A percentile compares a stretch with the other conserved stretches of the same genome.
phyloP scores from a whole-genome alignment of 2,888 invertebrate species.

The Ethmia dodecea region DNA sequence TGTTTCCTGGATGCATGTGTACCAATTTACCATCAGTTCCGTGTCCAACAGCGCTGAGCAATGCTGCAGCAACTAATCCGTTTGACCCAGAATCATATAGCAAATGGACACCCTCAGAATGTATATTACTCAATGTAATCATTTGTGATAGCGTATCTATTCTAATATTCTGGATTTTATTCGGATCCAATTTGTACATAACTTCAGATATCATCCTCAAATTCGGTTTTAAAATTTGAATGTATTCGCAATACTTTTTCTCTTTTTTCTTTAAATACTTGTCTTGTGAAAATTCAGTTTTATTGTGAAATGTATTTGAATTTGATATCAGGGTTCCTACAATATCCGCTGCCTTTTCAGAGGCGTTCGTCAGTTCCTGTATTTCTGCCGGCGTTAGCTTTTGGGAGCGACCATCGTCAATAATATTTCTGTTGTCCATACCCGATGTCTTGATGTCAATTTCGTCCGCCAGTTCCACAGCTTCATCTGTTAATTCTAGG shows the following conservation, averaged over 20 bases:
- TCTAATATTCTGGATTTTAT: conserved; percentile 86
- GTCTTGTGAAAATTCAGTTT: conserved; percentile 95
- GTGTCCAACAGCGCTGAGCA: conserved; percentile 86
- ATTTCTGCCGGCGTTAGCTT: conserved; percentile 90
- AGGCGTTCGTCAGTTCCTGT: conserved; percentile 84
- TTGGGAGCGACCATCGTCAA: conserved; percentile 89
- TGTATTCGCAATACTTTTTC: conserved; percentile 92
- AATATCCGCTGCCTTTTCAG: conserved; percentile 88
- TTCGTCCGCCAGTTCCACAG: conserved; percentile 72
- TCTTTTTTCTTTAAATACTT: conserved; percentile 97
- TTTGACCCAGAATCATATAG: conserved; percentile 93
- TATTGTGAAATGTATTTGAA: conserved; percentile 92
- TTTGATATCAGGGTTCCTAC: conserved; percentile 92
- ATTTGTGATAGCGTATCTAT: conserved; percentile 94
- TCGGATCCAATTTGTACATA: conserved; percentile 87
- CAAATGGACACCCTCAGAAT: conserved; percentile 85
- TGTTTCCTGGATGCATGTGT: conserved; percentile 89
- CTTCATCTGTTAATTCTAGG: conserved; percentile 69
- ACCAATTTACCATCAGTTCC: conserved; percentile 81
- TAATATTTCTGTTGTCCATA: conserved; percentile 89
- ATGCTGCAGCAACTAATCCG: conserved; percentile 89
- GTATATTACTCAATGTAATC: conserved; percentile 88
- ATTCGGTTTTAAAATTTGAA: conserved; percentile 88
- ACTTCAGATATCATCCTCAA: conserved; percentile 90
- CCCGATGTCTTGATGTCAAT: conserved; percentile 83